Evolutionary conservation across 2,797 vertebrate genomes (phyloP).

Genomic region (Geotrypetes seraphini): DNA sequence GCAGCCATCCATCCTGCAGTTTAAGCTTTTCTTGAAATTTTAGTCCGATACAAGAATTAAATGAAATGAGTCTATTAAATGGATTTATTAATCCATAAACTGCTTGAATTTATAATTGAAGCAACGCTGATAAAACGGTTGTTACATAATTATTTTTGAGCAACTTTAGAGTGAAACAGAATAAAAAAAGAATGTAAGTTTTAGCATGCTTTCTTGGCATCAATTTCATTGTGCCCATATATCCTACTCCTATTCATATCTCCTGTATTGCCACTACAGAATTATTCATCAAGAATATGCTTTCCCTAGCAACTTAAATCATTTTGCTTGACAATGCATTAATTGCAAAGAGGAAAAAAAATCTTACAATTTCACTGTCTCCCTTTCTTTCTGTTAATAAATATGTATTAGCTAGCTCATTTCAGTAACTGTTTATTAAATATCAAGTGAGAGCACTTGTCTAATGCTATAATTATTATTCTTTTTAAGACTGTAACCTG

Average conservation of each 20-base stretch:
- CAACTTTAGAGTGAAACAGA: constrained; percentile 2
- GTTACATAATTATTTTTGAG: constrained; percentile 10
- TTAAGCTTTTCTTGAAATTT: no score
- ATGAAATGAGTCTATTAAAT: constrained; percentile 11
- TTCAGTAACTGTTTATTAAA: constrained; percentile 33
- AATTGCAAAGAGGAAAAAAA: constrained; percentile 12
- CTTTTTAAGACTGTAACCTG: constrained; percentile 34
- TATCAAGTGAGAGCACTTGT: constrained; percentile 28
- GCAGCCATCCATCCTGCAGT: no score
- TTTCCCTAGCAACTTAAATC: neutral
- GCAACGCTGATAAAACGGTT: neutral
- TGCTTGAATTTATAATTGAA: constrained; percentile 9
- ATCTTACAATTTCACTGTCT: neutral
- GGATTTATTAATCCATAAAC: constrained; percentile 17
- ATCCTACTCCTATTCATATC: neutral
- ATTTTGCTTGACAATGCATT: neutral
- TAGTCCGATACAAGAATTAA: no score
- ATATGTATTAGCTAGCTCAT: constrained; percentile 34
- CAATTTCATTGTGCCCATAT: neutral
- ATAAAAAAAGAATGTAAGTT: constrained; percentile 1
- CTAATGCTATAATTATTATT: constrained; percentile 34
- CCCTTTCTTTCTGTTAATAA: constrained; percentile 15
- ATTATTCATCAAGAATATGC: neutral
- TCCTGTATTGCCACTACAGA: neutral
- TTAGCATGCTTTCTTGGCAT: neutral